Conservation (phyloP, 2,888 invertebrate species). For the Pinctada fucata region DNA sequence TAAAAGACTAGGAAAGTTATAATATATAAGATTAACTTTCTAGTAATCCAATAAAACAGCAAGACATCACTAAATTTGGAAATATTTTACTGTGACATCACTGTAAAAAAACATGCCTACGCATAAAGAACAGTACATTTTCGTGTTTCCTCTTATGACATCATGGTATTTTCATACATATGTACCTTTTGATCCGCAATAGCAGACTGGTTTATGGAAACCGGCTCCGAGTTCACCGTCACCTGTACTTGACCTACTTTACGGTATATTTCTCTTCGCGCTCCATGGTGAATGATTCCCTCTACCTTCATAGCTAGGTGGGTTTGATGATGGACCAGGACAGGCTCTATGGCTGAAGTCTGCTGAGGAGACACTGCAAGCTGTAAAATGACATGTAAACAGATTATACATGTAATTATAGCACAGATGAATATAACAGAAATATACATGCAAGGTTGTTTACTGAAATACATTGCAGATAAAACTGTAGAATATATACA, state of each 20-base stretch:
- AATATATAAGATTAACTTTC: no score
- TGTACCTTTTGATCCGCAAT: conserved; percentile 60
- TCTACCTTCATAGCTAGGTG: conserved; percentile 94
- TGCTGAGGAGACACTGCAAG: conserved; percentile 90
- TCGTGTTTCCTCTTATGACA: no score
- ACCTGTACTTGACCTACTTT: conserved; percentile 85
- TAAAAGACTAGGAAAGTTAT: no score
- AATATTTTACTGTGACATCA: no score
- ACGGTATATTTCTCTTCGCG: conserved; percentile 83
- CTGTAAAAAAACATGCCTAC: no score
- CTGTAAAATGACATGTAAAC: conserved; percentile 63
- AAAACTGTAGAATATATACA: neutral
- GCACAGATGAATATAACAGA: neutral
- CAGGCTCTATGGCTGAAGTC: conserved; percentile 87
- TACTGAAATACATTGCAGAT: neutral
- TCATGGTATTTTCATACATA: no score
- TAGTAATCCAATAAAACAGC: no score
- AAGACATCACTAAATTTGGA: no score
- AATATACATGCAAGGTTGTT: conserved; percentile 6
- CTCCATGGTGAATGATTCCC: conserved; percentile 86
- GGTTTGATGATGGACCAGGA: conserved; percentile 87
- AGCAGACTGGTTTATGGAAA: conserved; percentile 1
- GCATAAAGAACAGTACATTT: no score
- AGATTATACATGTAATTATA: neutral
- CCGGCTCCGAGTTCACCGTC: conserved; percentile 82